Evolutionary conservation across 2,797 vertebrate species (phyloP), one percentile per base, ranked within the genome.

Genomic region (Threskiornis aethiopicus): DNA sequence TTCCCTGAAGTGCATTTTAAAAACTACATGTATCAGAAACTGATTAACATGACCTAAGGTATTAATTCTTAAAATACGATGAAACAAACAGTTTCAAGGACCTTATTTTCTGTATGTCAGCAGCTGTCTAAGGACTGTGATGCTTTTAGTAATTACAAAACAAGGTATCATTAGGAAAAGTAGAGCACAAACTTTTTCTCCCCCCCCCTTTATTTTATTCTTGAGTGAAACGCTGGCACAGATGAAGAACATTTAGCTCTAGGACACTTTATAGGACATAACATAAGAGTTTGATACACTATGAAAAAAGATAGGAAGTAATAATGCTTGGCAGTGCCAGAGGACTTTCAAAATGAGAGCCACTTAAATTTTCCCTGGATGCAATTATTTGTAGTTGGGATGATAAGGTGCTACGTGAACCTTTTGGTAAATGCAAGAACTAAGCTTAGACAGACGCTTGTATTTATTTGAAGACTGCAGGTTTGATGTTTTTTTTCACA

Each of bases 41-140:
- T 98, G 98, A 98, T 98, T 98, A 98, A 98, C 98, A 98, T 98
- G 97, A 98, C 98, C 98, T 91, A 84, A 97, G 98, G 97, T 98
- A 97, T 97, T 98, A 97, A 97, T 98, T 97, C 96, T 92, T 97
- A 97, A 98, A 98, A 98, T 97, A 95, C 97, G 97, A 98, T 98
- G 98, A 98, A 95, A 96, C 97, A 97, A 97, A 98, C 96, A 97
- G 77, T 98, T 98, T 95, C 81, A 83, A 97, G 96, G 94, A 96
- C 93, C 96, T 96, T 98, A 97, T 98, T 98, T 98, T 97, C 95
- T 93, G 52, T 82, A 57, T 97, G 97, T 98, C 98, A 98, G 97
- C 98, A 98, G 96, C 96, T 97, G 95, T 97, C 85, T 94, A 95
- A 97, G 76, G 95, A 96, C 85, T 95, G 69, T 97, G 94, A 97